phyloP scores from a whole-genome alignment of 2,797 vertebrate genomes.

The Tenualosa ilisha region DNA sequence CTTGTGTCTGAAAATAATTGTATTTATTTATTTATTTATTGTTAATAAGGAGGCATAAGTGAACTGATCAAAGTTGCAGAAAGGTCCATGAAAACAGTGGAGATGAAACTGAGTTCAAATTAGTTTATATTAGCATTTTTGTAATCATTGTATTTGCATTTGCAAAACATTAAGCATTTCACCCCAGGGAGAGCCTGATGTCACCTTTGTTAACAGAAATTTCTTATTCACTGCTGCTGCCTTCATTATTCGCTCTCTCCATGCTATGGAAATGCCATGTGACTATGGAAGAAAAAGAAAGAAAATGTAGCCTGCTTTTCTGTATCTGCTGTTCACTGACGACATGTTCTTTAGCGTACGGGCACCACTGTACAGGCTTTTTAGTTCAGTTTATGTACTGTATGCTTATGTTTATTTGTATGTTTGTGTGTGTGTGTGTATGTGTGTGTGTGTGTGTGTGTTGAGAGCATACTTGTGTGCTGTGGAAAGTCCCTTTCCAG shows the following conservation, averaged over 20 bases:
- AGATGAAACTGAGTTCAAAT: not conserved
- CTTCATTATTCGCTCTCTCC: not conserved
- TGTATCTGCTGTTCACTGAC: too few relatives aligned
- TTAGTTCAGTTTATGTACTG: too few relatives aligned
- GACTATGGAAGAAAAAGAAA: not conserved
- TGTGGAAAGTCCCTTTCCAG: too few relatives aligned
- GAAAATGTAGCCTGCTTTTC: not conserved
- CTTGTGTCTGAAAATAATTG: not conserved
- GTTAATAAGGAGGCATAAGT: not conserved
- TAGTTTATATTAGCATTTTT: not conserved
- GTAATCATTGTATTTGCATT: not conserved
- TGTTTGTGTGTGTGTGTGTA: too few relatives aligned
- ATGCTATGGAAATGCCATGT: not conserved
- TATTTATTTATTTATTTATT: not conserved
- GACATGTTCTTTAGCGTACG: too few relatives aligned
- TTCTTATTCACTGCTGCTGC: not conserved
- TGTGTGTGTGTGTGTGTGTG: too few relatives aligned
- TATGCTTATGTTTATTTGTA: too few relatives aligned
- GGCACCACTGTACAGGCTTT: too few relatives aligned
- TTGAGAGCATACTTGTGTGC: too few relatives aligned
- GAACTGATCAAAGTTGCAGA: not conserved
- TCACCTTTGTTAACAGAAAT: not conserved
- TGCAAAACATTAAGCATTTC: not conserved
- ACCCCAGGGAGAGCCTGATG: not conserved
- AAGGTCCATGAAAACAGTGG: not conserved